Evolutionary conservation across 2,888 invertebrate genomes (phyloP), one percentile per base, ranked within the genome.

Genomic region (Tineola bisselliella): DNA sequence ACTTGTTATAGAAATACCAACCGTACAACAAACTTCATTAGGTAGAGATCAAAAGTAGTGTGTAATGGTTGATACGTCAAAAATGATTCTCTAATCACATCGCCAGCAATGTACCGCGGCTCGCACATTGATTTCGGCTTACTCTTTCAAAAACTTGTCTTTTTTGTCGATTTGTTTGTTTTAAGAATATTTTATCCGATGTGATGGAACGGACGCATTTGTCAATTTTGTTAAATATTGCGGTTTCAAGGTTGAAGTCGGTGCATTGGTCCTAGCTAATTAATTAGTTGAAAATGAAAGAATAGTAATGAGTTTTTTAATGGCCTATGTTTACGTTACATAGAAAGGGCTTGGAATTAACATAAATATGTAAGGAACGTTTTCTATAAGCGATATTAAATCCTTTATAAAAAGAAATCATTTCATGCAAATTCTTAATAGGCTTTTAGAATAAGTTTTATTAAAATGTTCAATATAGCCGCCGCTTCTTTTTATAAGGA

Each of bases 141-240:
- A 62, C 60, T 63, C 81, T 81, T 82, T 81, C 80, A 78, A 80
- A 82, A 81, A 81, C 81, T 74, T 72, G 77, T 80, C 70, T 82
- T 86, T 86, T 86, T 84, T 84, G 78, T 84, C 74, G 78, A 75
- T 84, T 84, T 87, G 84, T 86, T 87, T 87, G 87, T 87, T 87
- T 87, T 84, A 86, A 82, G 84, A 86, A 87, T 86, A 86, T 84
- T 84, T 87, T 84, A 86, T 84, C 82, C 72, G 79, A 72, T 77
- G 77, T 86, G 86, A 86, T 84, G 84, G 87, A 87, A 74, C 75
- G 84, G 75, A 74, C 77, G 75, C 87, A 87, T 87, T 87, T 87
- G 86, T 87, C 86, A 86, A 81, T 69, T 75, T 70, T 70, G 76
- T 84, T 77, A n/a, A n/a, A 80, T 83, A 83, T 84, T 76, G 75